phyloP scores from a whole-genome alignment of 2,113 vertebrate species.

The Raja brachyura region DNA sequence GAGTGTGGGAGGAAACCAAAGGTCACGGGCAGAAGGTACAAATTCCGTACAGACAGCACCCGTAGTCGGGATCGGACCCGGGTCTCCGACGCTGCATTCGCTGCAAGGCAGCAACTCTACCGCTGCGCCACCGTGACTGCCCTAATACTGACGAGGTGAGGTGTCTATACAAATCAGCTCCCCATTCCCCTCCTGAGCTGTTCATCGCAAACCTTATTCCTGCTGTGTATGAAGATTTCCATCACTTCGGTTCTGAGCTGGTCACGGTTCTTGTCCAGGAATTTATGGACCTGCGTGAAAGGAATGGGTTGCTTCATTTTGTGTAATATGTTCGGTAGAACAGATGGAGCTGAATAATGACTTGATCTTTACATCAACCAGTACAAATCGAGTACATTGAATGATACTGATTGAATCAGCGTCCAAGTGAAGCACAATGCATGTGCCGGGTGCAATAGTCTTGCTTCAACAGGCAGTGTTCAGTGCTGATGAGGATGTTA shows the following conservation, averaged over 20 bases:
- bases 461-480: background rate
- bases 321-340: background rate
- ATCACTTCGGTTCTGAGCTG: constrained; percentile 67
- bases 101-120: no score
- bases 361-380: background rate
- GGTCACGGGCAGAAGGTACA: no score
- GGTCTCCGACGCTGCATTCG: no score
- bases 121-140: no score
- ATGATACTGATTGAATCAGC: background rate
- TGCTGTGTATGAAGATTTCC: constrained; percentile 74
- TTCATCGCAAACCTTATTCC: constrained; percentile 59
- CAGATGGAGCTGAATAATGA: background rate
- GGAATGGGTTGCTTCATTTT: background rate
- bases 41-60: no score
- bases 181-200: background rate
- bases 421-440: background rate
- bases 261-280: constrained; percentile 81
- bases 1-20: no score
- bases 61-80: no score
- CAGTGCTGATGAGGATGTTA: background rate
- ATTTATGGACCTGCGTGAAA: constrained; percentile 74
- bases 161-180: background rate
- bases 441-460: background rate
- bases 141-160: background rate
- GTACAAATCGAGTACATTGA: background rate